Conservation (phyloP, 2,113 vertebrate genomes). For the Tragelaphus buxtoni region DNA sequence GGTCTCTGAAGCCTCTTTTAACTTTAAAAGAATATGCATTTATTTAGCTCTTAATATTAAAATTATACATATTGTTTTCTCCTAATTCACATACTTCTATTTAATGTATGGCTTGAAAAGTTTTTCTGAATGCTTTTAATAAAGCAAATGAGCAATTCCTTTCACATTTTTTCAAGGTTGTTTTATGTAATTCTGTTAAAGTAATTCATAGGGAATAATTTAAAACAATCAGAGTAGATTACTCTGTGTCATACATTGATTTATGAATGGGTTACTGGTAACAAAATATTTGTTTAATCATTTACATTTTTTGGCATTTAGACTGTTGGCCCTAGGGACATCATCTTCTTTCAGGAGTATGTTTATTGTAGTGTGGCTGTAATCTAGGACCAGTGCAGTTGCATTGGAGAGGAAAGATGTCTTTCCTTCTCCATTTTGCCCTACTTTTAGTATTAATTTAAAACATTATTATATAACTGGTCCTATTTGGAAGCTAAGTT, state of each 20-base stretch:
- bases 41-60: not conserved
- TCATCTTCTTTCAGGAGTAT: not conserved
- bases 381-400: constrained; percentile 20
- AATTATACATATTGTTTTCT: not conserved
- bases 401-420: constrained; percentile 22
- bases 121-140: not conserved
- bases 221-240: not conserved
- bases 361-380: constrained; percentile 30
- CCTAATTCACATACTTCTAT: not conserved
- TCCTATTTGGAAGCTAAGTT: not conserved
- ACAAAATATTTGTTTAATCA: not conserved
- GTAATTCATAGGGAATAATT: not conserved
- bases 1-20: not conserved
- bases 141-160: not conserved
- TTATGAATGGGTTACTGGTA: not conserved
- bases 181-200: not conserved
- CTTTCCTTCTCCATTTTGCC: constrained; percentile 38
- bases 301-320: not conserved
- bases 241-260: not conserved
- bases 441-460: constrained; percentile 47
- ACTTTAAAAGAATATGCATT: not conserved
- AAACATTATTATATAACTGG: constrained; percentile 51
- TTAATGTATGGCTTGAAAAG: not conserved
- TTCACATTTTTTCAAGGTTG: not conserved
- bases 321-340: not conserved